These are phyloP conservation scores for Eristalinus sepulchralis DNA, from an alignment of 2,888 invertebrate species.

Conservation along the genomic window DNA sequence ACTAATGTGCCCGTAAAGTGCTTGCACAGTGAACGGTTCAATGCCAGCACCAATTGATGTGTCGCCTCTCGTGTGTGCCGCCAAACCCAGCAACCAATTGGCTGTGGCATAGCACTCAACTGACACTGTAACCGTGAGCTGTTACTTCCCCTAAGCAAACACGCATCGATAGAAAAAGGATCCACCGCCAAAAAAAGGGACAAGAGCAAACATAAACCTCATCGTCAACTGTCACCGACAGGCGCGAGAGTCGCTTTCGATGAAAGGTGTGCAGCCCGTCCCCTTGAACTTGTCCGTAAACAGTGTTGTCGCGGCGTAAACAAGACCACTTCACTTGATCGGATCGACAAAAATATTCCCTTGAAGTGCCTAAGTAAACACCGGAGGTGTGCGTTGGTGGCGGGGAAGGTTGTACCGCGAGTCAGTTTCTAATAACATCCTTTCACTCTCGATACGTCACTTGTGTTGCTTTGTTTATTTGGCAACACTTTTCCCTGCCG, in stretches of 20 bases:
- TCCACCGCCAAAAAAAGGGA: neutral
- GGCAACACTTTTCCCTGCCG: slow-evolving; percentile 53
- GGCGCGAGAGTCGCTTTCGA: neutral
- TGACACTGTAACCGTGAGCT: slow-evolving; percentile 41
- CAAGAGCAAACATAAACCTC: slow-evolving; percentile 18
- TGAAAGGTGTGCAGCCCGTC: slow-evolving; percentile 47
- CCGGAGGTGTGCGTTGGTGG: neutral
- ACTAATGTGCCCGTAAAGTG: slow-evolving; percentile 61
- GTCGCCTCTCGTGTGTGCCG: slow-evolving; percentile 45
- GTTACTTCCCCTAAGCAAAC: slow-evolving; percentile 43
- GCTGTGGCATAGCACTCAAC: neutral
- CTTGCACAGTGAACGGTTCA: slow-evolving; percentile 56
- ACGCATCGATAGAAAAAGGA: neutral
- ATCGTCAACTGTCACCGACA: slow-evolving; percentile 31
- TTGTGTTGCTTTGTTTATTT: slow-evolving; percentile 49
- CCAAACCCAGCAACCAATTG: slow-evolving; percentile 42
- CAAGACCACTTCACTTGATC: slow-evolving; percentile 21
- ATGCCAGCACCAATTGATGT: slow-evolving; percentile 46
- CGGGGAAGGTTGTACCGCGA: no score
- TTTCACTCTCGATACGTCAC: slow-evolving; percentile 30
- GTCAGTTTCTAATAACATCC: slow-evolving; percentile 33
- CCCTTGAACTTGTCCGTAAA: slow-evolving; percentile 22
- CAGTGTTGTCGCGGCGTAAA: slow-evolving; percentile 16
- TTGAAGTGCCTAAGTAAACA: slow-evolving; percentile 63
- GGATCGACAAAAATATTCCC: slow-evolving; percentile 3